Conservation (phyloP, 1,140 invertebrate species). For the Macrocentrus cingulum region DNA sequence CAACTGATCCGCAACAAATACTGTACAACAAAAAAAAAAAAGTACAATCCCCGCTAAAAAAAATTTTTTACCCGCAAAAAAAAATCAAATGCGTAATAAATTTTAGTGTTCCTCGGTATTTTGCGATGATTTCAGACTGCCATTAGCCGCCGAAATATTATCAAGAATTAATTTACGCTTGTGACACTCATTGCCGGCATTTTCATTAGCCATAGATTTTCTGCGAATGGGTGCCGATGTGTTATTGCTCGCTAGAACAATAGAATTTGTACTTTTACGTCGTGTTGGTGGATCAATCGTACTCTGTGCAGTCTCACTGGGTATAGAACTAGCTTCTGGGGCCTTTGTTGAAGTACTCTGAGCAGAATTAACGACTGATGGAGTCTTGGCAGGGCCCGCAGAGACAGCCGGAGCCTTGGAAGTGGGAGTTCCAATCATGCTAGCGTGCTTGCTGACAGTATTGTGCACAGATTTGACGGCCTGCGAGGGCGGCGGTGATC, state of each 20-base stretch:
- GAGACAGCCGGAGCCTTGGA: slow-evolving; percentile 16
- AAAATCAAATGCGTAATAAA: not conserved
- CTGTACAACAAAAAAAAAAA: slow-evolving; percentile 50
- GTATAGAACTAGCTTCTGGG: not conserved
- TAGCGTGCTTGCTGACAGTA: slow-evolving; percentile 41
- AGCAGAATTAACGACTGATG: too few relatives aligned
- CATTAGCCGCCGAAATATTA: slow-evolving; percentile 32
- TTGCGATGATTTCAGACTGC: slow-evolving; percentile 37
- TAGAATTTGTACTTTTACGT: slow-evolving; percentile 48
- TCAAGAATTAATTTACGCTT: slow-evolving; percentile 48
- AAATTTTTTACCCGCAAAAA: not conserved
- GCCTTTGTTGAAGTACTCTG: slow-evolving; percentile 17
- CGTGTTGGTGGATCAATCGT: slow-evolving; percentile 36
- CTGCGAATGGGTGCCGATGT: slow-evolving; percentile 33
- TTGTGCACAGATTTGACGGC: slow-evolving; percentile 38
- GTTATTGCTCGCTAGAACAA: slow-evolving; percentile 29
- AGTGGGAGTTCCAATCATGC: slow-evolving; percentile 37
- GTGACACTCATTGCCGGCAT: slow-evolving; percentile 40
- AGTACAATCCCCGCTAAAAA: slow-evolving; percentile 17
- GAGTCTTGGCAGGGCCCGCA: too few relatives aligned
- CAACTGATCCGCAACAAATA: slow-evolving; percentile 50
- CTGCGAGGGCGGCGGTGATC: slow-evolving; percentile 40
- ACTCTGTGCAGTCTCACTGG: slow-evolving; percentile 27
- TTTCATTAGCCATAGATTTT: slow-evolving; percentile 42
- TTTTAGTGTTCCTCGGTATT: slow-evolving; percentile 33